Evolutionary conservation across 1,140 invertebrate genomes (phyloP), one percentile per base, ranked within the genome.

Genomic region (Papilio machaon): DNA sequence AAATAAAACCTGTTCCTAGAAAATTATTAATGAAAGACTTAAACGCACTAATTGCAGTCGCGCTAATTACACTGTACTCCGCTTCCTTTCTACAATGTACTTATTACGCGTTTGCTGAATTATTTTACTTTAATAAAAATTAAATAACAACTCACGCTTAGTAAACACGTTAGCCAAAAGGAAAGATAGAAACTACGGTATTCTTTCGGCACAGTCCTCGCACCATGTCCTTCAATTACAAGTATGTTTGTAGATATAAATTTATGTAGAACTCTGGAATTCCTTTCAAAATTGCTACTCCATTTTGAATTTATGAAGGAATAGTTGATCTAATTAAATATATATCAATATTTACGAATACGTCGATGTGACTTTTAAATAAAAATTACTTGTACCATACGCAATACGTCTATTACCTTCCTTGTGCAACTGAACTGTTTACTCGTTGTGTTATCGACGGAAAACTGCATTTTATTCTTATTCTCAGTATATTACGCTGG

Each of bases 381-480:
- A 19, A 6, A 60, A 8, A 19, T 23, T 60, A 19, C 3, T 23
- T 60, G 64, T 30, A 70, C 64, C 64, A 70, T 35, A 70, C 64
- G 13, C 30, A 15, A 35, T 67, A 70, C 30, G 64, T 70, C 10
- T 38, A 35, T 35, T 70, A 70, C 64, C 64, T 67, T 9, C 13
- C 64, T 70, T 70, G 64, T 70, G 64, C 64, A 70, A 35, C 64
- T 70, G 38, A 70, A 70, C 64, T 70, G 30, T 70, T 70, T 70
- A 70, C 64, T 70, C 64, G 64, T 70, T 70, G 64, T 70, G 64
- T 70, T 70, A 70, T 38, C 64, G 30, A 30, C 64, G 64, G 64
- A 70, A 70, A 70, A 70, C 30, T 70, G 64, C 64, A 70, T 70
- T 70, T 70, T 38, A 70, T 70, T 70, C 64, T 70, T 70, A 35